Percentiles rank a stretch among this genome's conserved stretches.
These are phyloP conservation scores for Scyliorhinus canicula DNA, from an alignment of 2,797 vertebrate species.

Conservation along the genomic window DNA sequence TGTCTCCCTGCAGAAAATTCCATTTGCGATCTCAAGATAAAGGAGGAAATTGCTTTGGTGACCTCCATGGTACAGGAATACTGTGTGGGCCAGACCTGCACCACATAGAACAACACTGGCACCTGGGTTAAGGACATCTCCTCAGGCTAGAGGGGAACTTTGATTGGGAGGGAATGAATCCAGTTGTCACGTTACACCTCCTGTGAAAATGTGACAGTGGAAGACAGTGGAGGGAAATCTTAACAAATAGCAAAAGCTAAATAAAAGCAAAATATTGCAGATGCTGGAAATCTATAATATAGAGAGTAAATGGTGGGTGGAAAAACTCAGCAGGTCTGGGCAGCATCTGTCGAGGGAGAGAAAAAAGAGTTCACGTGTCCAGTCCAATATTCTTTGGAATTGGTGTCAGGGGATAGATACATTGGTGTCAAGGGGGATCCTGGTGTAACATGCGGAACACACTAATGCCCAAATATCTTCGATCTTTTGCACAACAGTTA, in stretches of 20 bases:
- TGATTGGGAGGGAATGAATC: not conserved
- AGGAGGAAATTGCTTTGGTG: not conserved
- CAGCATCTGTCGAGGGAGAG: not conserved
- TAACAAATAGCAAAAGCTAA: no score
- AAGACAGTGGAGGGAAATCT: no score
- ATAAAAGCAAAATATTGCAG: no score
- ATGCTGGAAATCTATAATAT: no score
- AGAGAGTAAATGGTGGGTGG: no score
- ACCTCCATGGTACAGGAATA: not conserved
- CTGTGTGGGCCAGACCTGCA: not conserved
- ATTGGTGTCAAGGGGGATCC: not conserved
- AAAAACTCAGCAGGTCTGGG: not conserved
- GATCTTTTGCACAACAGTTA: not conserved
- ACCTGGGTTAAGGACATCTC: not conserved
- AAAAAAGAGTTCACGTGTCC: not conserved
- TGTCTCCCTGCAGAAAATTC: no score
- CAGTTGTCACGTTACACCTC: not conserved
- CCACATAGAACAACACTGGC: not conserved
- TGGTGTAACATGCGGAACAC: not conserved
- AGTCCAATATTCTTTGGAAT: no score
- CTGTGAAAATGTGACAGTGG: not conserved
- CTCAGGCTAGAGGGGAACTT: not conserved
- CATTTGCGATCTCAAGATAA: not conserved
- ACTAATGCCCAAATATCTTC: not conserved
- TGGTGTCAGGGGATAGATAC: not conserved